Evolutionary conservation across 2,113 vertebrate species (phyloP).

Genomic region (Paratilapia polleni): DNA sequence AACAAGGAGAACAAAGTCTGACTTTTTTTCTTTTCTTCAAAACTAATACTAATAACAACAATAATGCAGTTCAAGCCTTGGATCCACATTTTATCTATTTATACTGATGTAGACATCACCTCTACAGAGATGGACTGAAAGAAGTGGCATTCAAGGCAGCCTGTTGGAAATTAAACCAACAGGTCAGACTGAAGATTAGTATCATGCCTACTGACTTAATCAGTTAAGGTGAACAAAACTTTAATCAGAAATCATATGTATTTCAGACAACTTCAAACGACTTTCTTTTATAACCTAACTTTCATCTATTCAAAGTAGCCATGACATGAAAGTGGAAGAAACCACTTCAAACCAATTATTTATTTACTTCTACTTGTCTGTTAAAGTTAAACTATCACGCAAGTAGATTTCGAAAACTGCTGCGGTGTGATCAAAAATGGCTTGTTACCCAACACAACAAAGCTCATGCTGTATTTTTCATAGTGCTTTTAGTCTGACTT

Average conservation of each 20-base stretch:
- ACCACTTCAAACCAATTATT: background rate
- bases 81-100: constrained; percentile 4
- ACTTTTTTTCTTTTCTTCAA: constrained; percentile 12
- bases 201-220: background rate
- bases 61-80: background rate
- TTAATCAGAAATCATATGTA: background rate
- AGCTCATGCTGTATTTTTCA: background rate
- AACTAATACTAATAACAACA: background rate
- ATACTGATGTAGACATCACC: background rate
- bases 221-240: background rate
- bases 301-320: background rate
- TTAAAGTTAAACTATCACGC: background rate
- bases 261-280: background rate
- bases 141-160: background rate
- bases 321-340: background rate
- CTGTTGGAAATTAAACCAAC: background rate
- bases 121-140: background rate
- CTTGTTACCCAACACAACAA: background rate
- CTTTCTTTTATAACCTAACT: background rate
- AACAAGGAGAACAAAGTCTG: constrained; percentile 30
- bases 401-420: background rate
- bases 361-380: too few species aligned
- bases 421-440: background rate
- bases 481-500: background rate
- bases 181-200: background rate